phyloP scores from a whole-genome alignment of 2,888 invertebrate species.

The Drosophila gaucha region DNA sequence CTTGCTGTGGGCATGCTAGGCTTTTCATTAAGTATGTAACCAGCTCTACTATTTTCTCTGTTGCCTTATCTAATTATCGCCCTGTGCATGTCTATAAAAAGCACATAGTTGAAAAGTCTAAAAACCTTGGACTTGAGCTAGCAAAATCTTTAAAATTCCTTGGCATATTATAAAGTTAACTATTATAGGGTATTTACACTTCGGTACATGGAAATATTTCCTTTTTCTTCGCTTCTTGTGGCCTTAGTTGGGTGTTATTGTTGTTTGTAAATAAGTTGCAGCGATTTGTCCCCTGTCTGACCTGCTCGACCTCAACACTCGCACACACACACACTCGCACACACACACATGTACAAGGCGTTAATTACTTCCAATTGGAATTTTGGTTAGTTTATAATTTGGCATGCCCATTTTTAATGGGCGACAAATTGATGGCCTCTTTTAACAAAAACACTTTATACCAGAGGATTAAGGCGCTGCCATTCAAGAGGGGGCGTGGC shows the following conservation, averaged over 20 bases:
- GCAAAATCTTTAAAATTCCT: no score
- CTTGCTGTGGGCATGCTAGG: background rate
- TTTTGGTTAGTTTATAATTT: conserved; percentile 68
- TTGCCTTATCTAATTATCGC: no score
- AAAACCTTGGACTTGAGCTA: no score
- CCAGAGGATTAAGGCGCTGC: conserved; percentile 13
- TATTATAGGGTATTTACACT: background rate
- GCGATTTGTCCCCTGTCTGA: conserved; percentile 72
- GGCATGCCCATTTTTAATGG: conserved; percentile 48
- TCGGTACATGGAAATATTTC: background rate
- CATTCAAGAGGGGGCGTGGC: background rate
- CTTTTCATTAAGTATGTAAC: background rate
- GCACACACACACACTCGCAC: conserved; percentile 9
- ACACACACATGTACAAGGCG: conserved; percentile 39
- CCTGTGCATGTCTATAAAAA: no score
- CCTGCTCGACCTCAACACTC: conserved; percentile 29
- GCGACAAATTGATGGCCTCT: conserved; percentile 59
- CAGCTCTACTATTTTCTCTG: no score
- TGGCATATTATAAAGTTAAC: no score
- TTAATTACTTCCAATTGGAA: conserved; percentile 74
- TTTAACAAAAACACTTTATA: conserved; percentile 52
- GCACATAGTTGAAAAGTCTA: no score
- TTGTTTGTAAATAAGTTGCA: conserved; percentile 71
- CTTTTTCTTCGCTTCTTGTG: no score
- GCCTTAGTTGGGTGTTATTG: conserved; percentile 8